Evolutionary conservation across 1,140 invertebrate species (phyloP).

Genomic region (Lycorma delicatula): DNA sequence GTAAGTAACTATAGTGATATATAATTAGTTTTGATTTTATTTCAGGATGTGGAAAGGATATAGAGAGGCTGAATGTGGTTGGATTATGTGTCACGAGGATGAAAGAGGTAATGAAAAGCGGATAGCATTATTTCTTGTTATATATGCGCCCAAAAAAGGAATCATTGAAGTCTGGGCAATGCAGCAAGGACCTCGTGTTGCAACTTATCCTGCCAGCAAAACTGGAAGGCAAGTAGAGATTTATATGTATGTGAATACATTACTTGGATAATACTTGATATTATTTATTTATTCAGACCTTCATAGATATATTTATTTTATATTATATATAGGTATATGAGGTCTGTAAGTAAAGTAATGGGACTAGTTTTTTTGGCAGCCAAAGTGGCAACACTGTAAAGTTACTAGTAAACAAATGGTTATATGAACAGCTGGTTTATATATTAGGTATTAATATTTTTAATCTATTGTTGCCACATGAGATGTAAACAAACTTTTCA

Average conservation of each 20-base stretch:
- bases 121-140: slow-evolving; percentile 67
- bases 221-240: slow-evolving; percentile 49
- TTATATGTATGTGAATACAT: too few relatives aligned
- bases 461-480: too few relatives aligned
- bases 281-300: neutral
- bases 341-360: too few relatives aligned
- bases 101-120: slow-evolving; percentile 39
- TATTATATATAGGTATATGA: too few relatives aligned
- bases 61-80: slow-evolving; percentile 85
- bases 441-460: too few relatives aligned
- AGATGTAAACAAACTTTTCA: too few relatives aligned
- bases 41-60: slow-evolving; percentile 48
- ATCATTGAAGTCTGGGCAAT: slow-evolving; percentile 79
- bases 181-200: slow-evolving; percentile 77
- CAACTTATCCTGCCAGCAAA: slow-evolving; percentile 82
- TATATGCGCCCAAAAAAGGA: slow-evolving; percentile 76
- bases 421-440: too few relatives aligned
- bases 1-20: too few relatives aligned
- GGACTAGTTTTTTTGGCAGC: too few relatives aligned
- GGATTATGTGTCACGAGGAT: slow-evolving; percentile 68
- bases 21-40: slow-evolving; percentile 17
- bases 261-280: neutral
- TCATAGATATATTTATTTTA: too few relatives aligned
- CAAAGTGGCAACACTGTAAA: too few relatives aligned
- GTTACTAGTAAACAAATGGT: too few relatives aligned